Evolutionary conservation across 2,113 vertebrate genomes (phyloP).

Genomic region (Eurystomus gularis): DNA sequence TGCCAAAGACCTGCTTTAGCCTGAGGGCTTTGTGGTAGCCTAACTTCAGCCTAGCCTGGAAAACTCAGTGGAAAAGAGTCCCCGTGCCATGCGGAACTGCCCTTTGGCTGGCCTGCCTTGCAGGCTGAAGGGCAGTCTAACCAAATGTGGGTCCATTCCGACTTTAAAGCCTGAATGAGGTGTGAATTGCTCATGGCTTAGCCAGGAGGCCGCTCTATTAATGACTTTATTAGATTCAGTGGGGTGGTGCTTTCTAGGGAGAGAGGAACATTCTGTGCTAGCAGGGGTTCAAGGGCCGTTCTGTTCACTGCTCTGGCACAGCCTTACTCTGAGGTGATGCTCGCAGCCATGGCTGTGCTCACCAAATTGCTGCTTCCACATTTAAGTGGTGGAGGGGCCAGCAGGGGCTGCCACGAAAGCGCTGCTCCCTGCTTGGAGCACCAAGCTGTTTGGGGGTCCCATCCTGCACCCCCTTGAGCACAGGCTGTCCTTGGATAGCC

Average conservation of each 20-base stretch:
- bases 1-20: neutral
- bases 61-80: neutral
- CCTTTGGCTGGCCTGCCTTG: neutral
- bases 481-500: neutral
- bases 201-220: neutral
- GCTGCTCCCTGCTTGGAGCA: neutral
- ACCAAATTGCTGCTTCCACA: neutral
- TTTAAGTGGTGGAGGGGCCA: accelerated
- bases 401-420: neutral
- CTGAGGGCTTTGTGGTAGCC: neutral
- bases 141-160: accelerated
- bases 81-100: accelerated
- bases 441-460: neutral
- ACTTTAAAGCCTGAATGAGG: neutral
- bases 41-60: neutral
- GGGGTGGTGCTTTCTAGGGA: accelerated
- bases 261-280: neutral
- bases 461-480: neutral
- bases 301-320: neutral
- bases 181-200: neutral
- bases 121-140: neutral
- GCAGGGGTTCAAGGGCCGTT: neutral
- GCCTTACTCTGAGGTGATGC: neutral
- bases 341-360: neutral
- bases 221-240: neutral